A percentile compares a stretch with the other conserved stretches of the same genome.
These are phyloP conservation scores for Drosophila arizonae DNA, from an alignment of 1,140 invertebrate genomes.

Conservation along the genomic window DNA sequence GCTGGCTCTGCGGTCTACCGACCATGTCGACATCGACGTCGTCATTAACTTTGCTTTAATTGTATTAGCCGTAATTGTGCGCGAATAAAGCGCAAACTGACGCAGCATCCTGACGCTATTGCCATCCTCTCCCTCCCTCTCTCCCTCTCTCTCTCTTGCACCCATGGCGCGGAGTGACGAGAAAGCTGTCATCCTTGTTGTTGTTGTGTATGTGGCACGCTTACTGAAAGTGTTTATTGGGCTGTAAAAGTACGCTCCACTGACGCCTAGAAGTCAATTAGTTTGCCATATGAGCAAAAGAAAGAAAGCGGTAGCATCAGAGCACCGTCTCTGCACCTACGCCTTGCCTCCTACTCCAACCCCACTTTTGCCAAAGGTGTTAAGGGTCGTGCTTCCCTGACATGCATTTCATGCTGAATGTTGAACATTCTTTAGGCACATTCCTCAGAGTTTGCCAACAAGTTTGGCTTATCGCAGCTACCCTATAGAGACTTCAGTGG, in stretches of 20 bases:
- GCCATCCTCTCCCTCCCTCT: background rate
- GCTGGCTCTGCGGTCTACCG: slow-evolving; percentile 32
- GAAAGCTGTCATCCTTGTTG: slow-evolving; percentile 38
- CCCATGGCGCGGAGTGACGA: slow-evolving; percentile 19
- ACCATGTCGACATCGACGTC: slow-evolving; percentile 43
- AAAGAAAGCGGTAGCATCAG: slow-evolving; percentile 1
- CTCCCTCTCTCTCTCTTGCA: background rate
- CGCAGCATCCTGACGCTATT: slow-evolving; percentile 20
- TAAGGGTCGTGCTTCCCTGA: slow-evolving; percentile 29
- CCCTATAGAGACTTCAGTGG: background rate
- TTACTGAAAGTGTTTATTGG: slow-evolving; percentile 73
- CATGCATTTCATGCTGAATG: slow-evolving; percentile 10
- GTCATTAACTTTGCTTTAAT: slow-evolving; percentile 75
- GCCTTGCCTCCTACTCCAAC: background rate
- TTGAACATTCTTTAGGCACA: slow-evolving; percentile 1
- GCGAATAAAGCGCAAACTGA: slow-evolving; percentile 60
- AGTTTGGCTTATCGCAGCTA: background rate
- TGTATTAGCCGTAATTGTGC: slow-evolving; percentile 78
- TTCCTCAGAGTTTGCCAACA: slow-evolving; percentile 17
- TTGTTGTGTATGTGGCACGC: slow-evolving; percentile 24
- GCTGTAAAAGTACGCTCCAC: slow-evolving; percentile 63
- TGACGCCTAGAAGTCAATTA: slow-evolving; percentile 72
- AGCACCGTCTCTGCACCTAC: no score
- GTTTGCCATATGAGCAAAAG: slow-evolving; percentile 49
- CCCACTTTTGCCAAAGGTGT: slow-evolving; percentile 9